Evolutionary conservation across 2,113 vertebrate genomes (phyloP), one percentile per base, ranked within the genome.

Genomic region (Nettapus auritus): DNA sequence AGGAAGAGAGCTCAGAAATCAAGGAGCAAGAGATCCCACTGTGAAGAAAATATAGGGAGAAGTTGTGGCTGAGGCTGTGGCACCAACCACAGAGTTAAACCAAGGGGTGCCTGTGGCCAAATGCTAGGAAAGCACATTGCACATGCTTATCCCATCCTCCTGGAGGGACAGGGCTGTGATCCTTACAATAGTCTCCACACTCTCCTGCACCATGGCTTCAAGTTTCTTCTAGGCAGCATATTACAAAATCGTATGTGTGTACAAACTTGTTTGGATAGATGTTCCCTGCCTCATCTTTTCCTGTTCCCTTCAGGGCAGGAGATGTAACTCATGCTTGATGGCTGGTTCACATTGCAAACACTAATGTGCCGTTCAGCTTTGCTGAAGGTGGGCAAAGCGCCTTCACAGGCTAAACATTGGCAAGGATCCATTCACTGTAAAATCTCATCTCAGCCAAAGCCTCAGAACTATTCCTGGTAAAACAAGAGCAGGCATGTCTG

Each of bases 221-320:
- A 86, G 60, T 33, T 67, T 92, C 67, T 91, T 15, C n/a, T 13
- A 86, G 91, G 87, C 74, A 84, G 78, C 71, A 4, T 50, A 69
- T 95, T 94, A 86, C 85, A 66, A 86, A 96, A 95, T 40, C 66
- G 8, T 55, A 23, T 44, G 87, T 96, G 79, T 95, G 96, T 91
- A 91, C 87, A 90, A 94, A 96, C 97, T 94, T 93, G 95, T 97
- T 94, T 90, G 93, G 82, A 76, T 74, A 13, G 76, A 44, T 91
- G 10, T n/a, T 93, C 85, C 60, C 94, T 64, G 81, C 90, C 76
- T 93, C 66, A 21, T 60, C 78, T 55, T 86, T 88, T 89, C 88
- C 76, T 1, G 0, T 44, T 93, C 48, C 82, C 96, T 68, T 56
- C 89, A 25, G 95, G 96, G 92, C 90, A 95, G 68, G 68, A 88